These are phyloP conservation scores for Anguilla obscura DNA, from an alignment of 2,797 vertebrate species.

Conservation along the genomic window DNA sequence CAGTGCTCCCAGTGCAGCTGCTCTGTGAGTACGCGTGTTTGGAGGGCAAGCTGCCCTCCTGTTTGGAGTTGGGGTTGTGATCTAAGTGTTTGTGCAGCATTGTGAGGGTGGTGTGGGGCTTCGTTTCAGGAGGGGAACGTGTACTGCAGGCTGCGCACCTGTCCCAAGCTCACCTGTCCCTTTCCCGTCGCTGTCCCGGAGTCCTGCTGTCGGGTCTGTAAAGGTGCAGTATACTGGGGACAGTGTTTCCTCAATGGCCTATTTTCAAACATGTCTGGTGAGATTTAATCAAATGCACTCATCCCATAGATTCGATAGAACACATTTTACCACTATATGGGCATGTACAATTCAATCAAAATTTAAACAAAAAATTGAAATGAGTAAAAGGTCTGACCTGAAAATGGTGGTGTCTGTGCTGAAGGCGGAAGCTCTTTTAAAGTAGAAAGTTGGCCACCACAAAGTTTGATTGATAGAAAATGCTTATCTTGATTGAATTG, in stretches of 20 bases:
- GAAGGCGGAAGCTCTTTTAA: background rate
- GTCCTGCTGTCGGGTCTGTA: slow-evolving; percentile 45
- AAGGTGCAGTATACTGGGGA: slow-evolving; percentile 28
- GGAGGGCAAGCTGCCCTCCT: background rate
- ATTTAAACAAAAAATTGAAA: background rate
- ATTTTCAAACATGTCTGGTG: background rate
- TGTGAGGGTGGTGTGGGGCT: background rate
- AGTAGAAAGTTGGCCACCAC: background rate
- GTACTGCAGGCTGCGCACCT: slow-evolving; percentile 41
- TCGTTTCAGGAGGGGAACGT: slow-evolving; percentile 42
- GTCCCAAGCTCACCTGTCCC: slow-evolving; percentile 41
- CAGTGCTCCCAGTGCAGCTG: slow-evolving; percentile 79
- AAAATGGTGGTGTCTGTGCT: background rate
- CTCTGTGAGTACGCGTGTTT: slow-evolving; percentile 66
- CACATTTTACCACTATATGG: background rate
- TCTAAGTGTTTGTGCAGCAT: background rate
- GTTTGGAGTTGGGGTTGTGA: background rate
- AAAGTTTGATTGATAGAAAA: background rate
- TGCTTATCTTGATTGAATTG: background rate
- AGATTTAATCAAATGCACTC: background rate
- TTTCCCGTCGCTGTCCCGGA: slow-evolving; percentile 36
- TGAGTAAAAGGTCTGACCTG: background rate
- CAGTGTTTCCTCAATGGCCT: background rate
- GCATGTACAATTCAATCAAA: background rate
- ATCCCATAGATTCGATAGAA: background rate